A percentile compares a stretch with the other conserved stretches of the same genome.
Evolutionary conservation across 1,140 invertebrate genomes (phyloP).

Genomic region (Drosophila dunni): DNA sequence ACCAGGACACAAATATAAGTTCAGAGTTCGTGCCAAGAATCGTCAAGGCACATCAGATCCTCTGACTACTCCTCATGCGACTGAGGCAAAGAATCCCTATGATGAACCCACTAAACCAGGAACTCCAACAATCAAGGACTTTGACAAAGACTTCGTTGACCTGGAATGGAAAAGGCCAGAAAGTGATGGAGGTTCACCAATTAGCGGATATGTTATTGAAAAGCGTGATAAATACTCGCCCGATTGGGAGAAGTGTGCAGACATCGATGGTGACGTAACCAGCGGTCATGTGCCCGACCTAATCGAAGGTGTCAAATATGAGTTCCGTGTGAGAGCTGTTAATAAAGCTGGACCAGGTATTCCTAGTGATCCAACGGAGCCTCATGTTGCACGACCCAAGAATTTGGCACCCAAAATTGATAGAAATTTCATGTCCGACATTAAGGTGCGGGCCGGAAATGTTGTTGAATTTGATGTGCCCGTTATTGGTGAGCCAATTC

Average conservation of each 20-base stretch:
- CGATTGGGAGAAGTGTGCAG: constrained; percentile 94
- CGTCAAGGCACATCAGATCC: constrained; percentile 98
- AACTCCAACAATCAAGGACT: constrained; percentile 95
- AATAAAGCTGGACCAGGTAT: constrained; percentile 97
- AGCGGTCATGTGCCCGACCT: constrained; percentile 94
- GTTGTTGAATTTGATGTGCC: constrained; percentile 97
- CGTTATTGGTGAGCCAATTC: constrained; percentile 96
- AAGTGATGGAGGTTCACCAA: constrained; percentile 94
- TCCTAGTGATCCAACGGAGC: constrained; percentile 94
- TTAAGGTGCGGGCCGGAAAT: constrained; percentile 96
- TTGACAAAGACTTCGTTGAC: constrained; percentile 96
- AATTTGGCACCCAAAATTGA: constrained; percentile 97
- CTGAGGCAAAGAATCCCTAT: constrained; percentile 99
- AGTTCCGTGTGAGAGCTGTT: constrained; percentile 96
- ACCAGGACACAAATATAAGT: constrained; percentile 98
- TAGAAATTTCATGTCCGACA: constrained; percentile 95
- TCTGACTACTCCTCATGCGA: constrained; percentile 93
- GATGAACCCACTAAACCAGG: constrained; percentile 95
- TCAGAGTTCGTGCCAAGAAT: constrained; percentile 97
- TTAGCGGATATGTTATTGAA: constrained; percentile 97
- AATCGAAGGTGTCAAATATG: constrained; percentile 95
- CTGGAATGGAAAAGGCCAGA: constrained; percentile 96
- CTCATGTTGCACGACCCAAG: constrained; percentile 95
- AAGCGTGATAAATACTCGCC: constrained; percentile 96
- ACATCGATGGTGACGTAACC: constrained; percentile 93